Evolutionary conservation across 2,797 vertebrate species (phyloP).

Genomic region (Gymnothorax javanicus): DNA sequence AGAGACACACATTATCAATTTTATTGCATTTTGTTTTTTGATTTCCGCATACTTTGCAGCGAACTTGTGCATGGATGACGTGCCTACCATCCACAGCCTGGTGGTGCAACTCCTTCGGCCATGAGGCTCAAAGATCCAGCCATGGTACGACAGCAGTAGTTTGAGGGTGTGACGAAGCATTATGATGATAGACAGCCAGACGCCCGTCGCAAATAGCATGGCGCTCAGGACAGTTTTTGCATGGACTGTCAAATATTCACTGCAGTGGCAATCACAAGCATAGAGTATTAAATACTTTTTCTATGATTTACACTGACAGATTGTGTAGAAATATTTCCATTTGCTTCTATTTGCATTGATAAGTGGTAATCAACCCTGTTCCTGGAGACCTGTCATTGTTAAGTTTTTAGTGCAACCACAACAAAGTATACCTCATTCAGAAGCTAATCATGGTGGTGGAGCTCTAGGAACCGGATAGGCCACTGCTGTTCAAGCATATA

Average conservation of each 20-base stretch:
- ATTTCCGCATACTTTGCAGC: not conserved
- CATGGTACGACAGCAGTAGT: slow-evolving; percentile 87
- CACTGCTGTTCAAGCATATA: too few species aligned
- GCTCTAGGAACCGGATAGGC: too few species aligned
- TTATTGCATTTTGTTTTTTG: not conserved
- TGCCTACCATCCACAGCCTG: slow-evolving; percentile 85
- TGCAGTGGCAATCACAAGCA: slow-evolving; percentile 45
- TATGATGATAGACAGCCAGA: slow-evolving; percentile 86
- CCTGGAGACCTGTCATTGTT: too few species aligned
- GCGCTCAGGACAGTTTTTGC: slow-evolving; percentile 74
- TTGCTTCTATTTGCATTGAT: not conserved
- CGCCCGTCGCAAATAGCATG: slow-evolving; percentile 83
- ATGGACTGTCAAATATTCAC: slow-evolving; percentile 67
- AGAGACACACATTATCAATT: not conserved
- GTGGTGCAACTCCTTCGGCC: slow-evolving; percentile 80
- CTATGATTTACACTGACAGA: not conserved
- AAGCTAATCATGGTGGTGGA: too few species aligned
- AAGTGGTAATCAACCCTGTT: too few species aligned
- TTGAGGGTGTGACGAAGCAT: slow-evolving; percentile 83
- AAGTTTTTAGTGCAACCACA: too few species aligned
- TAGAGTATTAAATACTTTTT: not conserved
- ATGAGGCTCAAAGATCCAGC: slow-evolving; percentile 94
- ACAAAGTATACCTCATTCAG: too few species aligned
- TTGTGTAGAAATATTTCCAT: not conserved
- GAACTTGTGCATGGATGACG: not conserved